phyloP scores from a whole-genome alignment of 2,113 vertebrate species.

The Aythya baeri region DNA sequence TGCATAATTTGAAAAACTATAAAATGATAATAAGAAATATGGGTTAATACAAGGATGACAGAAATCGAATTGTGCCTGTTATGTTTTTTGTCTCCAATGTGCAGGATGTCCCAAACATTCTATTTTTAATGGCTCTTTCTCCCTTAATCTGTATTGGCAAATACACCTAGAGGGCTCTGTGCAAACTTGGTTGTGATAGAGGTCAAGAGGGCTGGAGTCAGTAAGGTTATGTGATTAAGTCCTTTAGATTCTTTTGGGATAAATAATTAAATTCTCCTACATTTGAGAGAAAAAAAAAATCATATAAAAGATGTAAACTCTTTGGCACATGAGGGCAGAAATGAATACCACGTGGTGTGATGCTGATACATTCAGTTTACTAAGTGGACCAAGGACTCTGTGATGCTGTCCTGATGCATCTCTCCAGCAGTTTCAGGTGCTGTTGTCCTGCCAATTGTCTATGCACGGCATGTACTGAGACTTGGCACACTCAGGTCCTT shows the following conservation, averaged over 20 bases:
- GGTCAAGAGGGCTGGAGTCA: not conserved
- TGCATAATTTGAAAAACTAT: not conserved
- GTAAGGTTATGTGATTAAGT: not conserved
- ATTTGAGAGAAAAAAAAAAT: not conserved
- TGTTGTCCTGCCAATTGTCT: not conserved
- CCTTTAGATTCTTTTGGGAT: not conserved
- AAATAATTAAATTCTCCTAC: not conserved
- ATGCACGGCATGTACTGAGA: rapidly evolving
- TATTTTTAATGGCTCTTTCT: not conserved
- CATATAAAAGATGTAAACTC: not conserved
- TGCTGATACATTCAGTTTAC: rapidly evolving
- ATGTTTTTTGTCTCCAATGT: not conserved
- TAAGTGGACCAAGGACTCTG: too few relatives aligned
- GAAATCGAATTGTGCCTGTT: not conserved
- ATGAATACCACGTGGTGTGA: not conserved
- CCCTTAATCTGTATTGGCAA: not conserved
- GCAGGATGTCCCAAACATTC: not conserved
- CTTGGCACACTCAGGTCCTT: not conserved
- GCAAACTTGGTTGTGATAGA: not conserved
- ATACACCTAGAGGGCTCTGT: not conserved
- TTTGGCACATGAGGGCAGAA: not conserved
- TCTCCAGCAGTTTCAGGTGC: not conserved
- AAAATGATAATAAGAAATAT: not conserved
- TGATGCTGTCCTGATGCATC: rapidly evolving
- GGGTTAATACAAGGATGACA: not conserved